These are phyloP conservation scores for Drepana arcuata DNA, from an alignment of 1,140 invertebrate species.

Conservation along the genomic window DNA sequence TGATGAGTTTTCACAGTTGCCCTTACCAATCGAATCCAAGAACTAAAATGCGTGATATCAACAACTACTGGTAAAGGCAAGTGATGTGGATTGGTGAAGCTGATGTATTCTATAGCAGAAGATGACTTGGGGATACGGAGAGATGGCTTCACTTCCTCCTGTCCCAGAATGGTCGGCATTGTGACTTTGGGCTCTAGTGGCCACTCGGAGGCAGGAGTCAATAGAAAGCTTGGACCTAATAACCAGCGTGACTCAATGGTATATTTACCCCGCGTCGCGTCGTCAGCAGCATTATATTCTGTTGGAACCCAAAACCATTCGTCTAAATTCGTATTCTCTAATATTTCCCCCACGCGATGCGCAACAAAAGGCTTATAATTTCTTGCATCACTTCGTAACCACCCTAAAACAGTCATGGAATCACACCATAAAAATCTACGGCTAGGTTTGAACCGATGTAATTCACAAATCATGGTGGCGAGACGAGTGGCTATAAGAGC, in stretches of 20 bases:
- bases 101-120: too few species aligned
- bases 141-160: too few species aligned
- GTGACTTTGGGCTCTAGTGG: too few species aligned
- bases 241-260: background rate
- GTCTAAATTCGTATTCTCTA: constrained; percentile 8
- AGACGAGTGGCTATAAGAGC: constrained; percentile 3
- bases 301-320: constrained; percentile 18
- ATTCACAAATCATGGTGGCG: background rate
- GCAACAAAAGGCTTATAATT: constrained; percentile 24
- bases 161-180: too few species aligned
- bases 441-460: background rate
- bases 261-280: constrained; percentile 1
- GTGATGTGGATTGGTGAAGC: too few species aligned
- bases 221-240: background rate
- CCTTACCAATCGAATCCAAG: too few species aligned
- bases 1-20: too few species aligned
- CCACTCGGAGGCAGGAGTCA: background rate
- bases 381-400: constrained; percentile 21
- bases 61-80: too few species aligned
- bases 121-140: too few species aligned
- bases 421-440: constrained; percentile 17
- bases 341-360: constrained; percentile 23
- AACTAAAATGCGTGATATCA: too few species aligned
- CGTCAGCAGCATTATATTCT: constrained; percentile 1
- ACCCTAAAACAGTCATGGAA: constrained; percentile 20